Conservation (phyloP, 1,140 invertebrate species). For the Zaprionus ornatus region DNA sequence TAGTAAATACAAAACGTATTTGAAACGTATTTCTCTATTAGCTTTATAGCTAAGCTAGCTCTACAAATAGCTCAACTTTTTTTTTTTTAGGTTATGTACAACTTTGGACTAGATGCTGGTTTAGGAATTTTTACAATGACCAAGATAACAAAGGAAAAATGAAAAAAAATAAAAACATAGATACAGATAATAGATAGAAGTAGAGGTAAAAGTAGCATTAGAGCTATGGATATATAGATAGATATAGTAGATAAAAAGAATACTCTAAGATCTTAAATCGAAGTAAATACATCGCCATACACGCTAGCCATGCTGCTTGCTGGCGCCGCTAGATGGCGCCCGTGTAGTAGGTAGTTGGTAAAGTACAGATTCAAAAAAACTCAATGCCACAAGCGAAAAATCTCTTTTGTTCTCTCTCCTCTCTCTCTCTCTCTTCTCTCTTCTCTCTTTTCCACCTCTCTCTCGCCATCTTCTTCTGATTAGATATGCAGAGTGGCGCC, state of each 20-base stretch:
- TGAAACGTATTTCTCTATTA: constrained; percentile 9
- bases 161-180: neutral
- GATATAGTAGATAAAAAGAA: constrained; percentile 33
- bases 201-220: constrained; percentile 15
- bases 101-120: constrained; percentile 72
- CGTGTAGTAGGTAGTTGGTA: constrained; percentile 15
- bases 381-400: constrained; percentile 49
- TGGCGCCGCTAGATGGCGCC: constrained; percentile 25
- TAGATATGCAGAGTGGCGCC: constrained; percentile 61
- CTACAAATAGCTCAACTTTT: constrained; percentile 11
- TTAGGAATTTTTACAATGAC: constrained; percentile 57
- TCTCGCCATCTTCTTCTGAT: constrained; percentile 26
- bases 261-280: constrained; percentile 61
- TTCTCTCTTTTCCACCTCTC: constrained; percentile 23
- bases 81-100: constrained; percentile 55
- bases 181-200: neutral
- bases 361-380: constrained; percentile 37
- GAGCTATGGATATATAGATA: constrained; percentile 41
- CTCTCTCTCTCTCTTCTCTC: neutral
- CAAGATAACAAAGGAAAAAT: constrained; percentile 14
- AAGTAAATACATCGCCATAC: constrained; percentile 74
- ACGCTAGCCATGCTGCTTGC: constrained; percentile 1
- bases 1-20: constrained; percentile 34
- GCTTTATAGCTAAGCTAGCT: constrained; percentile 4
- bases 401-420: constrained; percentile 57